Percentiles rank a stretch among this genome's conserved stretches.
phyloP scores from a whole-genome alignment of 2,797 vertebrate species.

The Caiman crocodilus region DNA sequence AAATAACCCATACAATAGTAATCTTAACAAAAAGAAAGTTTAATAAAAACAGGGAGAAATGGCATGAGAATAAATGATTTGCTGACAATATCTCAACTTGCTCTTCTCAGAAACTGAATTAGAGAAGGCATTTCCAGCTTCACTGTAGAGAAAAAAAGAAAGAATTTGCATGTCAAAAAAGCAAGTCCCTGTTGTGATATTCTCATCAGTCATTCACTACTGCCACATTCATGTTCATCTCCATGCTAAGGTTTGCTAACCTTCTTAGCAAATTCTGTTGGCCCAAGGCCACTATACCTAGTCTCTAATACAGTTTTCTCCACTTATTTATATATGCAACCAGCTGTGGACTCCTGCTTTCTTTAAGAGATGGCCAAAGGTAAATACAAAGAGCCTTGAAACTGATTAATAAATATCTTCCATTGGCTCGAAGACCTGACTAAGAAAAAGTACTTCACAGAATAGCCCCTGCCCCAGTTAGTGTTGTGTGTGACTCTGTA shows the following conservation, averaged over 20 bases:
- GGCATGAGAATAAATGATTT: neutral
- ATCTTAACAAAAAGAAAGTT: neutral
- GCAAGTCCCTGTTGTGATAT: neutral
- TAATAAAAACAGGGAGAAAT: neutral
- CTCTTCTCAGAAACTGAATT: neutral
- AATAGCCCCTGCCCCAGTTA: neutral
- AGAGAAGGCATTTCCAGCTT: neutral
- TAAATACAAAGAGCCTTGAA: neutral
- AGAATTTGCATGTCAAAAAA: neutral
- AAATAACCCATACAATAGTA: neutral
- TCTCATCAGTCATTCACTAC: neutral
- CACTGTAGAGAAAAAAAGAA: neutral
- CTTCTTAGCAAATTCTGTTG: neutral
- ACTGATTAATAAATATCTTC: neutral
- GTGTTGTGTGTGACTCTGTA: neutral
- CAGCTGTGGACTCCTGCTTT: neutral
- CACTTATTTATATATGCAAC: neutral
- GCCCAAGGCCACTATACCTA: neutral
- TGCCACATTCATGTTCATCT: neutral
- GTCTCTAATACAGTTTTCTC: neutral
- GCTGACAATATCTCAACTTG: neutral
- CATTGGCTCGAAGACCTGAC: fast-evolving
- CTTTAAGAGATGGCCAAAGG: neutral
- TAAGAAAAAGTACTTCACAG: neutral
- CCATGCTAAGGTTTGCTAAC: neutral